Conservation (phyloP, 1,140 invertebrate genomes). For the Aphelenchoides fujianensis region DNA sequence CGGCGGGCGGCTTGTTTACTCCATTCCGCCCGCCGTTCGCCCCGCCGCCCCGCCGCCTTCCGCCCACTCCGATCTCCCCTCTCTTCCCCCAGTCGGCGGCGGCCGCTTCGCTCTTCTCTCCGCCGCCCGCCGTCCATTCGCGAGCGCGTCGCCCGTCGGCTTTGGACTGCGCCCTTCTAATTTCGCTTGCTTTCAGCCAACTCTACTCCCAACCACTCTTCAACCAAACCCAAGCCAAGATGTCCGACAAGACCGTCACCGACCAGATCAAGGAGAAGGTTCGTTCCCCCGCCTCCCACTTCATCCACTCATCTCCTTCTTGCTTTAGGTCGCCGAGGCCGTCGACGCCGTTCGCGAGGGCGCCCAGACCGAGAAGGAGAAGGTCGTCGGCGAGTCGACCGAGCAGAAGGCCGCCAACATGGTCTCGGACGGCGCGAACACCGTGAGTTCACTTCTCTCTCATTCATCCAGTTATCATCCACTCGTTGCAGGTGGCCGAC, state of each 20-base stretch:
- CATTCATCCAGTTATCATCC: no score
- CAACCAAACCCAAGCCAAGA: neutral
- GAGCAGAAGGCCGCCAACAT: neutral
- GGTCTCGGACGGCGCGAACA: neutral
- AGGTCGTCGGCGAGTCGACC: constrained; percentile 8
- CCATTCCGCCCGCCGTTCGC: no score
- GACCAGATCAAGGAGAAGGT: no score
- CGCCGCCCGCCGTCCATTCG: no score
- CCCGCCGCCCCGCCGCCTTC: no score
- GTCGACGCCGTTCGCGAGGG: neutral
- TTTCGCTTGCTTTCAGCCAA: neutral
- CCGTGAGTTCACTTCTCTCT: no score
- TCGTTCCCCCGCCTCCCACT: no score
- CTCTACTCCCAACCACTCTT: constrained; percentile 1
- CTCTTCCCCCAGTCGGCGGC: neutral
- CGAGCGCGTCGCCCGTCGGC: neutral
- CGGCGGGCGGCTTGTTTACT: no score
- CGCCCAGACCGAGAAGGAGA: neutral
- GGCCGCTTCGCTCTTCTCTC: neutral
- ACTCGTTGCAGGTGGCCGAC: no score
- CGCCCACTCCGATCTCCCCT: no score
- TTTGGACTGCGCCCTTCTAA: neutral
- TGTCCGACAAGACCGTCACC: neutral
- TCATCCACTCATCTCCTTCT: neutral
- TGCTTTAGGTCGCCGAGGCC: constrained; percentile 4